Evolutionary conservation across 2,888 invertebrate species (phyloP).

Genomic region (Amphimallon solstitiale): DNA sequence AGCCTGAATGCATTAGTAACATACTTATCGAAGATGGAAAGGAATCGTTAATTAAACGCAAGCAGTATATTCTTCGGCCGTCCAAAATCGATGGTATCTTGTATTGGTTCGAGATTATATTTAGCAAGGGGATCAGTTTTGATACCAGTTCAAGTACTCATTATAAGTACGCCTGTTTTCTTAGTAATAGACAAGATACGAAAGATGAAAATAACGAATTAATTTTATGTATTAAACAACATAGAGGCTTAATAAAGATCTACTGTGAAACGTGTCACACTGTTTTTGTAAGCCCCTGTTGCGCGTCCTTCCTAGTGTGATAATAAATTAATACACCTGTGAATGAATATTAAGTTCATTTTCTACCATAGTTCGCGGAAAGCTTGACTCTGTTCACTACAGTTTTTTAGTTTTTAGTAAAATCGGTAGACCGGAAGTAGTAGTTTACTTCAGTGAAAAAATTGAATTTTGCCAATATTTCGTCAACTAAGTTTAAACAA

Average conservation of each 20-base stretch:
- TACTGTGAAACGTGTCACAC: conserved; percentile 25
- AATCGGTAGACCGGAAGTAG: no score
- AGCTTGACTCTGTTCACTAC: no score
- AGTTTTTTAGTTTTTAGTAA: no score
- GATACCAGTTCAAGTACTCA: conserved; percentile 63
- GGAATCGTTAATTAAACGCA: conserved; percentile 2
- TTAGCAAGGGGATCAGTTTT: conserved; percentile 58
- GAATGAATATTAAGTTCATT: no score
- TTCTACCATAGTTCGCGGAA: no score
- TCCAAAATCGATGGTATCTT: conserved; percentile 66
- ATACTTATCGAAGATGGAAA: conserved; percentile 29
- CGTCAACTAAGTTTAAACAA: no score
- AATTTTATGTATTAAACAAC: conserved; percentile 51
- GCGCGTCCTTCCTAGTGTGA: no score
- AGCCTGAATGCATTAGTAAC: conserved; percentile 48
- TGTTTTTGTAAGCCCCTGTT: not conserved
- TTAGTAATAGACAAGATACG: conserved; percentile 60
- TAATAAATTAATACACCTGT: no score
- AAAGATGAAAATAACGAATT: conserved; percentile 53
- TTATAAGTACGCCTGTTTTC: conserved; percentile 65
- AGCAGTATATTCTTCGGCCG: conserved; percentile 56
- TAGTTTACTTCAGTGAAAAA: no score
- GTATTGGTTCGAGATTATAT: conserved; percentile 65
- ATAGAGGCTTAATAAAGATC: conserved; percentile 49
- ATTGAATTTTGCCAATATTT: no score